Evolutionary conservation across 2,113 vertebrate genomes (phyloP).

Genomic region (Pongo pygmaeus): DNA sequence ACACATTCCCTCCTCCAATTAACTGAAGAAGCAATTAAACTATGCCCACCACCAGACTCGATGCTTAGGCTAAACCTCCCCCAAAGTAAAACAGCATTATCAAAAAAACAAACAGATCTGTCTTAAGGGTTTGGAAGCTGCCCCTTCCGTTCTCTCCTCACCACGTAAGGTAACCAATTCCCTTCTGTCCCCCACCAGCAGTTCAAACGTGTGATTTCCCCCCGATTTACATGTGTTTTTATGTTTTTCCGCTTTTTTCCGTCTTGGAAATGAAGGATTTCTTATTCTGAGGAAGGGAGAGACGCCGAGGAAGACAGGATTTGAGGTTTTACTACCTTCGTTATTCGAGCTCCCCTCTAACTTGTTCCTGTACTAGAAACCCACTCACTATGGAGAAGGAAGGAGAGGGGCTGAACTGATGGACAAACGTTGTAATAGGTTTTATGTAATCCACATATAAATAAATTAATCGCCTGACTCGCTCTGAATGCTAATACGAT

Average conservation of each 20-base stretch:
- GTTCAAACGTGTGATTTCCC: too few species aligned
- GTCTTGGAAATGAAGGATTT: background rate
- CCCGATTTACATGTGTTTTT: background rate
- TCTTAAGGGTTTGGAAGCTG: background rate
- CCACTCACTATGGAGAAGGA: background rate
- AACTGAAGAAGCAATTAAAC: background rate
- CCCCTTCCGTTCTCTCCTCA: background rate
- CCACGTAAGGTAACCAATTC: background rate
- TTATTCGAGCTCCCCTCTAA: background rate
- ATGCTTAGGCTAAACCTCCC: background rate
- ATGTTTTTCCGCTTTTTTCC: background rate
- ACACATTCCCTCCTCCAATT: background rate
- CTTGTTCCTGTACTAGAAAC: background rate
- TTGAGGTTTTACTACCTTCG: background rate
- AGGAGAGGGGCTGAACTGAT: background rate
- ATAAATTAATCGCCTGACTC: constrained; percentile 51
- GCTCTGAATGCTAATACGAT: background rate
- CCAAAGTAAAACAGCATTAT: background rate
- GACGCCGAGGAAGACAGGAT: background rate
- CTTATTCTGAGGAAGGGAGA: background rate
- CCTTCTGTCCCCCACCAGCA: background rate
- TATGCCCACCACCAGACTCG: background rate
- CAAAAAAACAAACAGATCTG: background rate
- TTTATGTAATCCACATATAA: constrained; percentile 69
- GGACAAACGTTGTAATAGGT: background rate